phyloP scores from a whole-genome alignment of 2,888 invertebrate species.

The Dryocosmus kuriphilus region DNA sequence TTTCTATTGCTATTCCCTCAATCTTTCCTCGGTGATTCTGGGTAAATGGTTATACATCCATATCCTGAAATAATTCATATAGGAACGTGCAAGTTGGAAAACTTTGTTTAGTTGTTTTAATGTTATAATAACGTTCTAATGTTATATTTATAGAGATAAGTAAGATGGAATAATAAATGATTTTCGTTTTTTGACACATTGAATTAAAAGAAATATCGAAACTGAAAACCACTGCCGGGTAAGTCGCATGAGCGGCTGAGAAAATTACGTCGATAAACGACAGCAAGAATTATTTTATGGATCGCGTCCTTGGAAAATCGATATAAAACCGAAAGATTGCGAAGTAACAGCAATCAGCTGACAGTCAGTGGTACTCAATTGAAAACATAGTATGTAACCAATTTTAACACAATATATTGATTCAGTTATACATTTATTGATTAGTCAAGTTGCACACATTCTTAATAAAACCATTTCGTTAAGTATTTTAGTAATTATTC shows the following conservation, averaged over 20 bases:
- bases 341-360: not conserved
- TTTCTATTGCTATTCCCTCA: constrained; percentile 42
- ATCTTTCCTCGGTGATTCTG: constrained; percentile 38
- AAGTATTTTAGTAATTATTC: not conserved
- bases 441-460: no score
- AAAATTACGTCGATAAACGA: constrained; percentile 7
- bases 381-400: not conserved
- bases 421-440: no score
- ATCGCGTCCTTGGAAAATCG: constrained; percentile 23
- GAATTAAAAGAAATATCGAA: not conserved
- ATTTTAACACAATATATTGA: no score
- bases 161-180: not conserved
- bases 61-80: not conserved
- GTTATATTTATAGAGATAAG: not conserved
- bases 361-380: constrained; percentile 5
- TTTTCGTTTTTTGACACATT: not conserved
- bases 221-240: not conserved
- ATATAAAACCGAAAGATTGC: constrained; percentile 10
- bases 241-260: not conserved
- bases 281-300: constrained; percentile 17
- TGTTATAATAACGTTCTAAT: not conserved
- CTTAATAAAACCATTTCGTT: no score
- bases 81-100: not conserved
- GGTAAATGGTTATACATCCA: constrained; percentile 5
- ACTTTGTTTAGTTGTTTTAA: not conserved